These are phyloP conservation scores for Pangasius mekongensis DNA, from an alignment of 2,797 vertebrate species.

Conservation along the genomic window DNA sequence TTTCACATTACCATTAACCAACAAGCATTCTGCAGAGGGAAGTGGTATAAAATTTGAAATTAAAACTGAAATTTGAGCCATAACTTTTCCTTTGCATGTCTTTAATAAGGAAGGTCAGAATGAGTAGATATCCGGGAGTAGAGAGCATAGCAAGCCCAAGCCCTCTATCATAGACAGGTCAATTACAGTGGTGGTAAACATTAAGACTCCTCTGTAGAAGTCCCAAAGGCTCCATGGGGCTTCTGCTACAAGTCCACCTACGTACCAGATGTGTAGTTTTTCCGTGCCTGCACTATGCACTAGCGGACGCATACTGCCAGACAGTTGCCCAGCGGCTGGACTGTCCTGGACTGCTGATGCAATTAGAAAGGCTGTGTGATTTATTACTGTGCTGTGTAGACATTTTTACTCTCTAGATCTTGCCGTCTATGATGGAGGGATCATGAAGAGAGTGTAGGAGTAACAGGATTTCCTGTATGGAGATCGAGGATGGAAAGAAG, in stretches of 20 bases:
- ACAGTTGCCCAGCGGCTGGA: constrained; percentile 43
- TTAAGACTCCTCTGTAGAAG: not conserved
- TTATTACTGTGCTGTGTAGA: constrained; percentile 44
- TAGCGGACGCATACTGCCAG: constrained; percentile 25
- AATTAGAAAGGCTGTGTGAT: constrained; percentile 45
- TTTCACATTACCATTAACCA: not conserved
- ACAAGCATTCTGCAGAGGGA: not conserved
- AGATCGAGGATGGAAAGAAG: not conserved
- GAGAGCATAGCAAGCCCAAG: not conserved
- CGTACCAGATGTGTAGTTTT: not conserved
- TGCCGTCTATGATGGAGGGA: not conserved
- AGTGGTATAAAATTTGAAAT: not conserved
- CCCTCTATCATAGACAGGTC: not conserved
- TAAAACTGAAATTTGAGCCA: not conserved
- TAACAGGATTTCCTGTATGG: not conserved
- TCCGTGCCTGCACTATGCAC: not conserved
- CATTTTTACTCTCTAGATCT: constrained; percentile 21
- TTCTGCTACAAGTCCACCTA: not conserved
- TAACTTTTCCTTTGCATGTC: not conserved
- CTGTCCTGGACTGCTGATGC: constrained; percentile 45
- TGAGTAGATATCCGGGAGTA: not conserved
- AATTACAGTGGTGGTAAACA: not conserved
- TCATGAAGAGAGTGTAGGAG: not conserved
- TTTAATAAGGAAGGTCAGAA: not conserved
- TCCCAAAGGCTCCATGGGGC: not conserved